Conservation (phyloP, 2,797 vertebrate species). For the Chrosomus eos region DNA sequence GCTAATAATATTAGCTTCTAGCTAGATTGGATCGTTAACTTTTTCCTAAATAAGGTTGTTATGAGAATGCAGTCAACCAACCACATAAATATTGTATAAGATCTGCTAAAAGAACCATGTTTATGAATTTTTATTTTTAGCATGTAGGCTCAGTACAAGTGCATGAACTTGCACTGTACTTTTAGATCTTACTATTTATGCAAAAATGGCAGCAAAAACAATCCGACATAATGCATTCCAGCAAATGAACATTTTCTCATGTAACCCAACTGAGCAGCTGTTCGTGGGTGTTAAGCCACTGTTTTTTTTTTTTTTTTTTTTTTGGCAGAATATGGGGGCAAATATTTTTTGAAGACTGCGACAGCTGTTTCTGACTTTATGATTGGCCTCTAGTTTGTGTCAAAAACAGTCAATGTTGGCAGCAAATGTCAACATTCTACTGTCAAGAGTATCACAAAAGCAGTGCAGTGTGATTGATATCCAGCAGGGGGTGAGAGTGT, state of each 20-base stretch:
- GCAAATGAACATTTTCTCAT: conserved; percentile 58
- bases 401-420: conserved; percentile 65
- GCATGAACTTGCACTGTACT: conserved; percentile 2
- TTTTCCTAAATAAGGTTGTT: conserved; percentile 18
- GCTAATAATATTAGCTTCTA: conserved; percentile 6
- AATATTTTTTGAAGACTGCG: conserved; percentile 61
- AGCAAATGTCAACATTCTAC: conserved; percentile 61
- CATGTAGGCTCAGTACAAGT: background rate
- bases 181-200: conserved; percentile 14
- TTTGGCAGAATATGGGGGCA: conserved; percentile 56
- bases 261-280: conserved; percentile 54
- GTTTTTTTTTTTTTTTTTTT: conserved; percentile 60
- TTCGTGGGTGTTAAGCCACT: conserved; percentile 63
- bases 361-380: conserved; percentile 71
- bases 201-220: conserved; percentile 29
- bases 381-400: conserved; percentile 61
- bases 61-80: background rate
- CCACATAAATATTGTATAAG: background rate
- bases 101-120: conserved; percentile 20
- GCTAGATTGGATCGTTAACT: background rate
- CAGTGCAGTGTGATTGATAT: conserved; percentile 55
- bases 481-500: conserved; percentile 62
- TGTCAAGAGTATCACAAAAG: conserved; percentile 56
- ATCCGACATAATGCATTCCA: conserved; percentile 30
- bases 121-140: conserved; percentile 10